Evolutionary conservation across 1,140 invertebrate genomes (phyloP).

Genomic region (Meloidogyne chitwoodi): DNA sequence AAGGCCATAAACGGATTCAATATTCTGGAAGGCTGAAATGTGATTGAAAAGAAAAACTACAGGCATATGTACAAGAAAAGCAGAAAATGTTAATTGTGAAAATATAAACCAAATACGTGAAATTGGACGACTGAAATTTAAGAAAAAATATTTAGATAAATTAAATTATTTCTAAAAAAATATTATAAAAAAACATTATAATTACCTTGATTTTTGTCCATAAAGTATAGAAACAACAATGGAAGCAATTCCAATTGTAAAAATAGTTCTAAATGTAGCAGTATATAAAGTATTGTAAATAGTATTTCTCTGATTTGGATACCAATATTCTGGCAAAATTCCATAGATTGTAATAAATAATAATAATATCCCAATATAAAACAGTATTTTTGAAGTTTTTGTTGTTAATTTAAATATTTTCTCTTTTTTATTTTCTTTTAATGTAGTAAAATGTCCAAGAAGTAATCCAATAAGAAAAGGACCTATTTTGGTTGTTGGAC

Average conservation of each 20-base stretch:
- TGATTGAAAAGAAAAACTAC: slow-evolving; percentile 50
- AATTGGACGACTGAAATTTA: slow-evolving; percentile 29
- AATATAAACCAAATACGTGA: slow-evolving; percentile 40
- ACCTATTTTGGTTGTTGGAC: slow-evolving; percentile 54
- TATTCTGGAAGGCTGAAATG: slow-evolving; percentile 43
- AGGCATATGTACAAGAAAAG: slow-evolving; percentile 56
- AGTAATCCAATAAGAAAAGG: slow-evolving; percentile 55
- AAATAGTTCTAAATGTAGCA: slow-evolving; percentile 51
- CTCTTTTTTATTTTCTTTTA: slow-evolving; percentile 2
- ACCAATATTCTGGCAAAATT: slow-evolving; percentile 58
- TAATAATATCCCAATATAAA: slow-evolving; percentile 20
- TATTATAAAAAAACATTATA: background rate
- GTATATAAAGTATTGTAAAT: slow-evolving; percentile 58
- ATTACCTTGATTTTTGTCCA: background rate
- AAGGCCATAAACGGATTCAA: slow-evolving; percentile 36
- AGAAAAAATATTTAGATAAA: no score
- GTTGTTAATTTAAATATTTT: background rate
- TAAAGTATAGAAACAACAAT: slow-evolving; percentile 45
- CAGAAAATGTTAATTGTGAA: slow-evolving; percentile 53
- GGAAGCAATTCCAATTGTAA: slow-evolving; percentile 44
- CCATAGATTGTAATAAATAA: slow-evolving; percentile 45
- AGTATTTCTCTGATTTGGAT: slow-evolving; percentile 53
- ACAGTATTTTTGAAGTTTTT: slow-evolving; percentile 10
- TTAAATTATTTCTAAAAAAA: no score
- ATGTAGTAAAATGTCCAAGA: slow-evolving; percentile 36